phyloP scores from a whole-genome alignment of 2,797 vertebrate genomes.

The Scomberomorus guttatus region DNA sequence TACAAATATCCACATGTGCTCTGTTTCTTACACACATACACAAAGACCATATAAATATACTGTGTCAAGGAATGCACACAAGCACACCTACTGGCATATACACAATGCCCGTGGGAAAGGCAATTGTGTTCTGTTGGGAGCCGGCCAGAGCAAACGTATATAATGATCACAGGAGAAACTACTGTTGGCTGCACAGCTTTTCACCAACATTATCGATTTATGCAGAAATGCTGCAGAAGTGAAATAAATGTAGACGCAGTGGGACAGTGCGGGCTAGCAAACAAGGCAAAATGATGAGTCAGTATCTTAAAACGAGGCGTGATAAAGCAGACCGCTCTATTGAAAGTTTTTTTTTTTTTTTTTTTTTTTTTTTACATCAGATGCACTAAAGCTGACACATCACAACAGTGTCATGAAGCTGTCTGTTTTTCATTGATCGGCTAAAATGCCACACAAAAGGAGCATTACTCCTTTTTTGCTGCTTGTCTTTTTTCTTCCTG shows the following conservation, averaged over 20 bases:
- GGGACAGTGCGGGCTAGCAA: neutral
- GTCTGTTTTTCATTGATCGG: neutral
- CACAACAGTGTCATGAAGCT: neutral
- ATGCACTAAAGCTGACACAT: neutral
- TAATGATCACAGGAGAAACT: conserved; percentile 41
- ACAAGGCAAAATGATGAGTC: conserved; percentile 12
- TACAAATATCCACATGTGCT: conserved; percentile 50
- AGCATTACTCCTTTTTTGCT: no score
- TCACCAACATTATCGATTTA: conserved; percentile 28
- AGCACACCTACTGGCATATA: conserved; percentile 49
- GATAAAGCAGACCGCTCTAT: neutral
- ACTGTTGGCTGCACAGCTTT: conserved; percentile 29
- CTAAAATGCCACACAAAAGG: neutral
- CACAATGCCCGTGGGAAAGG: conserved; percentile 24
- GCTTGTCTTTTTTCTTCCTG: neutral
- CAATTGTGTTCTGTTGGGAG: conserved; percentile 38
- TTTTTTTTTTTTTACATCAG: neutral
- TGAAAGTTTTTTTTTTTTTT: neutral
- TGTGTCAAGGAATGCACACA: conserved; percentile 45
- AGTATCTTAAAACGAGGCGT: neutral
- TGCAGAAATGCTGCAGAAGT: conserved; percentile 31
- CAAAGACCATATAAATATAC: conserved; percentile 51
- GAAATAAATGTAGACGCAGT: conserved; percentile 22
- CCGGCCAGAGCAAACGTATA: conserved; percentile 46
- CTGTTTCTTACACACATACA: conserved; percentile 36